Evolutionary conservation across 1,140 invertebrate species (phyloP), one percentile per base, ranked within the genome.

Genomic region (Leucophenga varia): DNA sequence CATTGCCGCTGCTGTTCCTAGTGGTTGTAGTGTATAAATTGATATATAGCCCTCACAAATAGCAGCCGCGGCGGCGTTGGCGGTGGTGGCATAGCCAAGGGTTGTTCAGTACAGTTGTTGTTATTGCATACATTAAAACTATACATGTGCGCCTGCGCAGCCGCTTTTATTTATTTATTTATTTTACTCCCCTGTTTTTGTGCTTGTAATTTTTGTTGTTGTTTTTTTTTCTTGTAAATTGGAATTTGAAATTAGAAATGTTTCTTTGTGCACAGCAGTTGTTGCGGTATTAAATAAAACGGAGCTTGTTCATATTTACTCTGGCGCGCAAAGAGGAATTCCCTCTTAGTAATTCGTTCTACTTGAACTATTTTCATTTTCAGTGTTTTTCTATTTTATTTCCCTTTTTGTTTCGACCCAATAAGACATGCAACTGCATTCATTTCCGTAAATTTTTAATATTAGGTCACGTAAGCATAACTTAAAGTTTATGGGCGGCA

Each of bases 341-440:
- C 49, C 61, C 58, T 49, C 60, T 57, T 46, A 35, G 48, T 28
- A 42, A n/a, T 36, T 42, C 52, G 55, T 59, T 59, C 57, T 57
- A 54, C 57, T 54, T 41, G 57, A 54, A 28, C 45, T 59, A 38
- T 50, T 59, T 56, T 54, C 47, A 34, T 47, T 57, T 57, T 49
- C 39, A 16, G n/a, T 25, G 21, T 10, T 25, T 25, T 10, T 6
- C 22, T 25, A 10, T 10, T 10, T 25, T 25, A 10, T 25, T n/a
- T n/a, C n/a, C n/a, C n/a, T n/a, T n/a, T 25, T 5, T 25, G 22
- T 10, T 25, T 25, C 22, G 41, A n/a, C n/a, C n/a, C n/a, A n/a
- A n/a, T 30, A 54, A 37, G 34, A 41, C 30, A 43, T 61, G 47
- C 59, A 54, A 51, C 44, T 61, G 59, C 58, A 56, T 43, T 5